Base-by-base conservation (phyloP, 2,888 invertebrate genomes). In the Oithona nana region DNA sequence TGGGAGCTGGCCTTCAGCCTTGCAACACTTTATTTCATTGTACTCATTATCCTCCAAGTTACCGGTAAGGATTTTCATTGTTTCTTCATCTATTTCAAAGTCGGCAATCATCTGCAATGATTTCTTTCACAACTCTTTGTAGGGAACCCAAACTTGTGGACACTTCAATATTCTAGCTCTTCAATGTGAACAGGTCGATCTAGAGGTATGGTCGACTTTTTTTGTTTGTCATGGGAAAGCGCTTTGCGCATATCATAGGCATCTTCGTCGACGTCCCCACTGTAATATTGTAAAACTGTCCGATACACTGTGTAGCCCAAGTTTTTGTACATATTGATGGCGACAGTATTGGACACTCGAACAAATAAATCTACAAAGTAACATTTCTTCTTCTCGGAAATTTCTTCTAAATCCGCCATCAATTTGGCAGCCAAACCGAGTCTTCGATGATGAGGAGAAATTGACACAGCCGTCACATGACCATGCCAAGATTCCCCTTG, bases 241-340 rank as follows among this genome's bases (percentile, higher is more conserved):
- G 97, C 94, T 78, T 98, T 98, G 69, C 97, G 80, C 98, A 98
- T 98, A 79, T 98, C 98, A 78, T 86, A 98, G 63, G 97, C 98
- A 79, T 99, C 90, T 80, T 98, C 98, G 75, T 97, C 95, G 26
- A 88, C 87, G 74, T 94, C 92, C 22, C 93, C 94, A 16, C 93
- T 93, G 73, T 99, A 98, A 77, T 99, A 98, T 73, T 95, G 95
- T 68, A 98, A 75, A 55, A 98, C 95, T 52, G 89, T 88, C 64
- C 98, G 78, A 73, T 97, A 98, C 0, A 97, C 88, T 68, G 89
- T 90, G 71, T 99, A 98, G 26, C 95, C 97, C 64, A 97, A 77
- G 73, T 87, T 86, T 69, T 84, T 84, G 73, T 98, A 98, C 94
- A 99, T 95, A 69, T 88, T 88, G 63, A 95, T 93, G 1, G 98